Percentiles rank a stretch among this genome's conserved stretches.
phyloP scores from a whole-genome alignment of 2,797 vertebrate genomes.

The Petrocephalus schoutedeni region DNA sequence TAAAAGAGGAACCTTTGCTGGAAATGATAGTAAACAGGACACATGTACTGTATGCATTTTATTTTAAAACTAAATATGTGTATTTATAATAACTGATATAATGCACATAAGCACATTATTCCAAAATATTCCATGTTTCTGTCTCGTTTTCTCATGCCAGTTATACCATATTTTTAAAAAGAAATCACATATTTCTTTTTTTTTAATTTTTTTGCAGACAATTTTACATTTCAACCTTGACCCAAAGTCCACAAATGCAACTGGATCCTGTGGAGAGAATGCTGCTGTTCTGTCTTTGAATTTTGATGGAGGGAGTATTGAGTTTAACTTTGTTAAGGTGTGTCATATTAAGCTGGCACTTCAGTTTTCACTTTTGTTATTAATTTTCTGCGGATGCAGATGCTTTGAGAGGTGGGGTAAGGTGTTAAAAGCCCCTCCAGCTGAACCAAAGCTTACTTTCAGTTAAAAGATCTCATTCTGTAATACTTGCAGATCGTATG shows the following conservation, averaged over 20 bases:
- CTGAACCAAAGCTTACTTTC: neutral
- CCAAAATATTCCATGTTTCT: neutral
- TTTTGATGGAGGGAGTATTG: slow-evolving; percentile 63
- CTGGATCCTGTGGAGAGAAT: slow-evolving; percentile 59
- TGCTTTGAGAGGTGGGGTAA: neutral
- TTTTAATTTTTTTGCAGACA: slow-evolving; percentile 45
- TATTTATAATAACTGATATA: neutral
- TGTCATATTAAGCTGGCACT: neutral
- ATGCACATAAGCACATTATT: neutral
- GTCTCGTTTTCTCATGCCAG: neutral
- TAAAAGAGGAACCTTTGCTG: neutral
- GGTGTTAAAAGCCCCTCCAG: neutral
- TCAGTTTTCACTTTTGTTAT: neutral
- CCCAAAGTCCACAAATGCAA: slow-evolving; percentile 49
- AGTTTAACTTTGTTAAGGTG: slow-evolving; percentile 77
- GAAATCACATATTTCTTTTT: neutral
- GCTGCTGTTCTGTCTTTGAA: slow-evolving; percentile 59
- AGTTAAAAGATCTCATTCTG: neutral
- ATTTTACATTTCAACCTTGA: slow-evolving; percentile 64
- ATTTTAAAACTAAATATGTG: neutral
- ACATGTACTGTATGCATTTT: neutral
- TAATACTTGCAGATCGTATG: neutral
- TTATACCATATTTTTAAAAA: neutral
- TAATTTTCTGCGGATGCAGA: neutral
- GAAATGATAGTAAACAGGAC: neutral